Evolutionary conservation across 53 echinoderm and acorn worm species (phyloP), one percentile per base, ranked within the genome.

Genomic region (Stichopus horrens): DNA sequence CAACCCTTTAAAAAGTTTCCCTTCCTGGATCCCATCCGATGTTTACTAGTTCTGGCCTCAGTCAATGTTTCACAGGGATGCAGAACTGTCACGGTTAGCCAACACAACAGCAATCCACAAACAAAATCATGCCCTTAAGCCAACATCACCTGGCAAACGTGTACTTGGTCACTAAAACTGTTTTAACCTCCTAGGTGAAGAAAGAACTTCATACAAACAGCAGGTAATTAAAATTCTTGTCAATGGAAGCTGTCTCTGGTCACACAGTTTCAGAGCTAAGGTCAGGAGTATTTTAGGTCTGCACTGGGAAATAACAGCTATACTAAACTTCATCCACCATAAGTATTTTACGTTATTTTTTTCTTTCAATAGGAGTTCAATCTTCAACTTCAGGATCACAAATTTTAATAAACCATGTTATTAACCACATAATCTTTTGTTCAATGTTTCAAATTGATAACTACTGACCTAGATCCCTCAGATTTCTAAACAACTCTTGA

Each of bases 141-240:
- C 53, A 79, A n/a, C 55, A 13, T 7, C 54, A 75, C 54, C 79
- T 79, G 79, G 79, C 19, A 16, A 52, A 18, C 54, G 54, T 79
- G 53, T 53, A 79, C 52, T 54, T 52, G 52, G 79, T 55, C 55
- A 53, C 53, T 79, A 79, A 79, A 79, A 79, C 10, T 13, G n/a
- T 3, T n/a, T 79, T 55, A 53, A n/a, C 53, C n/a, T 55, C n/a
- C 54, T 79, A 79, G 79, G 79, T 55, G 79, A 79, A 54, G 79
- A 79, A 79, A 79, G 79, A 53, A 18, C 79, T 79, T 79, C 52
- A 79, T 53, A 53, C 9, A 53, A 79, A 79, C 55, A 79, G 56
- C 79, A 23, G 79, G 53, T 79, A 53, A 79, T 79, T 79, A 54
- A 79, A 79, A 79, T 79, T 79, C 79, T 79, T 79, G 11, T 6